Base-by-base conservation (phyloP, 2,888 invertebrate genomes). In the Pogonocherus hispidulus region DNA sequence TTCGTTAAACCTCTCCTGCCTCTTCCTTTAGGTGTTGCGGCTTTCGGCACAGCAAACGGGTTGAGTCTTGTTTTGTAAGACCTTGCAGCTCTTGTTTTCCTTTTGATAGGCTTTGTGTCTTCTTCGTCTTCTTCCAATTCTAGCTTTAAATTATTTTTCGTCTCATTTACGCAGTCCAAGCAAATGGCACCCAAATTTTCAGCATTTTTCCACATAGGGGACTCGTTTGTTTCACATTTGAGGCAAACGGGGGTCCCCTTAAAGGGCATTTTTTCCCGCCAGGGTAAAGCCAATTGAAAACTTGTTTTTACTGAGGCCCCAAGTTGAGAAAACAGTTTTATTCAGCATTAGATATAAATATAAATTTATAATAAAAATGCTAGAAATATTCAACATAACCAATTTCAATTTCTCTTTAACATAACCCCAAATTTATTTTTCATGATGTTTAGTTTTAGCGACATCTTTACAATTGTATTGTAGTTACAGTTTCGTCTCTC, bases 1-100 rank as follows among this genome's bases (percentile, higher is more conserved):
- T 94, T 94, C 80, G 94, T 93, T 66, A 95, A 89, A 60, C 91
- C 90, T 69, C 96, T 87, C 1, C 96, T 88, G 14, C 93, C 93
- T 77, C 93, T 91, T 1, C 94, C 94, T 81, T 93, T 89, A 0
- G 90, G 87, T 2, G 86, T 74, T 0, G 80, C 66, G 9, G 79
- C 73, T 79, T 86, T 86, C 0, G 86, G 84, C n/a, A 84, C 70
- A 20, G 86, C 86, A 73, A 84, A 82, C 0, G 86, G 86, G 76
- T 86, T 87, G 49, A 83, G 72, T 73, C 86, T 80, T 1, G 86
- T 86, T 77, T 86, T 86, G 67, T 88, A 88, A 1, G 85, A 83
- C 67, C 88, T 83, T 0, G 88, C 87, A 1, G 89, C 86, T 63
- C 91, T 86, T 0, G 90, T 89, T 82, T 90, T 91, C 77, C 90